phyloP scores from a whole-genome alignment of 1,140 invertebrate species.

The Drosophila eugracilis region DNA sequence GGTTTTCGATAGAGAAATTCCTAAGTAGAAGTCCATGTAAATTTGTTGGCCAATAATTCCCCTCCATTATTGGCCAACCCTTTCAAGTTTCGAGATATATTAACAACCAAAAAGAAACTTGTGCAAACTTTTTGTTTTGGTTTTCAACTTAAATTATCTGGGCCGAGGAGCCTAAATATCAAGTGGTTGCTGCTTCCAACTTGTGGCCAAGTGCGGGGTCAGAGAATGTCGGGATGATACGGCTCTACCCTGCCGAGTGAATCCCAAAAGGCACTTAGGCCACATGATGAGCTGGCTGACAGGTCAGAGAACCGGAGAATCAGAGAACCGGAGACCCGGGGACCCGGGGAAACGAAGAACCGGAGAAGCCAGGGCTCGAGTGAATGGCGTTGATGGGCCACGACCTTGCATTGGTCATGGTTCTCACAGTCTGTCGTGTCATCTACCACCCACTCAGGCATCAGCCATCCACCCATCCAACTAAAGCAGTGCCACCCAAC shows the following conservation, averaged over 20 bases:
- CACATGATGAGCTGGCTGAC: slow-evolving; percentile 67
- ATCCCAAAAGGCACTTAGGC: slow-evolving; percentile 51
- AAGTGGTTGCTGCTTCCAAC: slow-evolving; percentile 18
- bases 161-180: slow-evolving; percentile 4
- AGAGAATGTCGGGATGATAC: slow-evolving; percentile 1
- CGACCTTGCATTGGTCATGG: slow-evolving; percentile 70
- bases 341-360: background rate
- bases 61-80: background rate
- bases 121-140: background rate
- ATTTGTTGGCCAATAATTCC: background rate
- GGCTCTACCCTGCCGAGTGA: slow-evolving; percentile 15
- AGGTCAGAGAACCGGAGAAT: slow-evolving; percentile 23
- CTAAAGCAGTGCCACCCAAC: no score
- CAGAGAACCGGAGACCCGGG: background rate
- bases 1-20: background rate
- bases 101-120: background rate
- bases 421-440: slow-evolving; percentile 12
- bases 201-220: slow-evolving; percentile 7
- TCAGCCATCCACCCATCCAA: background rate
- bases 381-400: slow-evolving; percentile 57
- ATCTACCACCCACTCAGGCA: background rate
- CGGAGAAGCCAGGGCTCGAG: slow-evolving; percentile 24
- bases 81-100: background rate
- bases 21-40: background rate
- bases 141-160: slow-evolving; percentile 13